Base-by-base conservation (phyloP, 2,888 invertebrate genomes). In the Nineta flava region DNA sequence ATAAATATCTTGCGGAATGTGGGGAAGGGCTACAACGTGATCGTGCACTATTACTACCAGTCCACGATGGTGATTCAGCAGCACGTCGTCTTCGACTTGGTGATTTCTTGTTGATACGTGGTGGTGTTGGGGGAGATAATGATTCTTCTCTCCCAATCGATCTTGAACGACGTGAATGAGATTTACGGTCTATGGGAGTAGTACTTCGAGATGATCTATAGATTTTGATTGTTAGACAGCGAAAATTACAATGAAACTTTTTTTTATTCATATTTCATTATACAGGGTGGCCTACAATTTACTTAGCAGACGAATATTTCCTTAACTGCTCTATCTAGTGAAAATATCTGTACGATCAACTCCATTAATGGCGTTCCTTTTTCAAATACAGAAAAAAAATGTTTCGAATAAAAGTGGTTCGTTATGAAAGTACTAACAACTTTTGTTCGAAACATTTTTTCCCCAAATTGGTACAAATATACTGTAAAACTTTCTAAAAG, bases 71-170 rank as follows among this genome's bases (percentile, higher is more conserved):
- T 26, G 41, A 21, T n/a, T 35, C 48, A 9, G 15, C 34, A 6
- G 40, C 12, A n/a, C 41, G 17, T 7, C 35, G 35, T 15, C 35
- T 32, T 9, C 26, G 13, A 13, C 26, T 45, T 12, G 35, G 35
- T 12, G 34, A 35, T 35, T 43, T 43, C 43, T 32, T 32, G n/a
- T 16, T 17, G 21, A 48, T 48, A 12, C 48, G 34, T 17, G 48
- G 48, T 10, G 48, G 48, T 9, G 48, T 26, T n/a, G 48, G 48
- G 10, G 48, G 48, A 12, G 48, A 48, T 9, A 41, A 41, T n/a
- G 48, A 26, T 10, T 44, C 44, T 19, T 15, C 26, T 13, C 26
- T 21, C 15, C 35, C 48, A 3, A 26, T 7, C 12, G 48, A 48
- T 21, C 48, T 40, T 15, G 48, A 46, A 26, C 35, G 46, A 15